Evolutionary conservation across 2,888 invertebrate species (phyloP).

Genomic region (Caradrina clavipalpis): DNA sequence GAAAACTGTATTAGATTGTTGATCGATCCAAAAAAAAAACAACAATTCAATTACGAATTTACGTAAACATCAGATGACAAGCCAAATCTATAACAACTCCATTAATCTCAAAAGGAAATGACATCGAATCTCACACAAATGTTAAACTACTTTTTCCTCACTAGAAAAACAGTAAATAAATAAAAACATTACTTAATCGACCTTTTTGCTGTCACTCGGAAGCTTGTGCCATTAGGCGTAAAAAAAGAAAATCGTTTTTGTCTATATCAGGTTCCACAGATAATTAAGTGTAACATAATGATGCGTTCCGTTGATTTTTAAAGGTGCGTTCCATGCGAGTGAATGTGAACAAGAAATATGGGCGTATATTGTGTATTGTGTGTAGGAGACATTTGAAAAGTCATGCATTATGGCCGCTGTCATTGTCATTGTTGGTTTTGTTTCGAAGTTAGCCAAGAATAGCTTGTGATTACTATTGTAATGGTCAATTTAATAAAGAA

Average conservation of each 20-base stretch:
- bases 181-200: slow-evolving; percentile 51
- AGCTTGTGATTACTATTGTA: slow-evolving; percentile 45
- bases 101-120: slow-evolving; percentile 41
- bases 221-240: slow-evolving; percentile 49
- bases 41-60: neutral
- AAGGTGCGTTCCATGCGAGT: slow-evolving; percentile 72
- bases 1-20: neutral
- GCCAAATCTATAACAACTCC: slow-evolving; percentile 8
- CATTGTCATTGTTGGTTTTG: slow-evolving; percentile 50
- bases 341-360: slow-evolving; percentile 66
- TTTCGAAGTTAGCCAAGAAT: slow-evolving; percentile 35
- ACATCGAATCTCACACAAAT: slow-evolving; percentile 25
- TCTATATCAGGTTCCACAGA: slow-evolving; percentile 63
- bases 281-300: slow-evolving; percentile 65
- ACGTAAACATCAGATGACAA: slow-evolving; percentile 25
- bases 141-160: slow-evolving; percentile 26
- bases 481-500: slow-evolving; percentile 55
- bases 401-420: slow-evolving; percentile 34
- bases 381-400: slow-evolving; percentile 54
- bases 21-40: slow-evolving; percentile 2
- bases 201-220: slow-evolving; percentile 49
- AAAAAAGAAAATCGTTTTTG: slow-evolving; percentile 56
- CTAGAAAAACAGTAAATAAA: slow-evolving; percentile 47
- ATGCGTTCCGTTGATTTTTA: slow-evolving; percentile 64
- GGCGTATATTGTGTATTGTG: slow-evolving; percentile 48